Conservation (phyloP, 2,113 vertebrate species). For the Psittacus erithacus region DNA sequence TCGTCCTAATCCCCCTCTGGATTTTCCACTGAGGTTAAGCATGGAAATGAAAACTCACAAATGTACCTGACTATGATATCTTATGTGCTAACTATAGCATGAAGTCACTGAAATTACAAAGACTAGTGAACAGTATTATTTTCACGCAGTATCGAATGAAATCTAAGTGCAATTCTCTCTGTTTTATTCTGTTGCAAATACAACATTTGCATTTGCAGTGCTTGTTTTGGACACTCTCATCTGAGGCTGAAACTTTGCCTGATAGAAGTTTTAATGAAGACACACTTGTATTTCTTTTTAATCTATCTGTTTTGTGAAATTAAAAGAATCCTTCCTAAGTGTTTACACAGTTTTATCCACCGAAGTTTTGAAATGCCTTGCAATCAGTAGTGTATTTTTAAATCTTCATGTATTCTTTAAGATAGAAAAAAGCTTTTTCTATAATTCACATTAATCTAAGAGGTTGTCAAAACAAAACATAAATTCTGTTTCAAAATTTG, state of each 20-base stretch:
- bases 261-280: background rate
- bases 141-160: background rate
- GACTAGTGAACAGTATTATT: background rate
- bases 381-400: background rate
- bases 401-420: background rate
- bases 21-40: background rate
- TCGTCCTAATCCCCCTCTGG: background rate
- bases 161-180: fast-evolving
- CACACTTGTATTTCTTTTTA: background rate
- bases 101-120: background rate
- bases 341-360: background rate
- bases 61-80: background rate
- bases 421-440: background rate
- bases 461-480: background rate
- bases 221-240: background rate
- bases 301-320: background rate
- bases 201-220: background rate
- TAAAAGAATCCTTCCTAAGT: background rate
- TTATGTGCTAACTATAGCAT: background rate
- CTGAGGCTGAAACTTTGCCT: background rate
- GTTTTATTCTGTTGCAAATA: background rate
- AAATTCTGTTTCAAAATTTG: background rate
- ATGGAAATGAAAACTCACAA: background rate
- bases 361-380: background rate
- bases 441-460: background rate